Percentiles rank a stretch among this genome's conserved stretches.
Conservation (phyloP, 1,140 invertebrate genomes). For the Pinna nobilis region DNA sequence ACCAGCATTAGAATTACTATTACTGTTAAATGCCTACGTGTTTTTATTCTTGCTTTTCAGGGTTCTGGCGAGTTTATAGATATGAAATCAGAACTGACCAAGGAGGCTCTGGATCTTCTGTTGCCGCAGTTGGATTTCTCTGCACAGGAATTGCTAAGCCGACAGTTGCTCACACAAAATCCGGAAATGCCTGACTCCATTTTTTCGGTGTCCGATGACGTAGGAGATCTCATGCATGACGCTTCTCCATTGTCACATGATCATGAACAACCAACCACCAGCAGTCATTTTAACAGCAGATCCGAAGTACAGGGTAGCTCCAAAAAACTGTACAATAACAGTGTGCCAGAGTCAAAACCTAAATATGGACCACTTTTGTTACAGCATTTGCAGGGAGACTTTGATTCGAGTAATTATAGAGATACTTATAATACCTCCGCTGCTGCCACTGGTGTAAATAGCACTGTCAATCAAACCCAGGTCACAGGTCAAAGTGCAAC, state of each 20-base stretch:
- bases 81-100: constrained; percentile 16
- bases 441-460: not conserved
- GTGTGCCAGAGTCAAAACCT: not conserved
- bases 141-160: constrained; percentile 8
- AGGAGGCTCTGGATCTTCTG: constrained; percentile 16
- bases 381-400: constrained; percentile 13
- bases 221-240: too few relatives aligned
- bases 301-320: not conserved
- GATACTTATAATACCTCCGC: not conserved
- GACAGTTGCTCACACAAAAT: constrained; percentile 12
- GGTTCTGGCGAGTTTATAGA: not conserved
- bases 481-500: not conserved
- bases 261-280: not conserved
- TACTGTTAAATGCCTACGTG: too few relatives aligned
- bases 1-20: too few relatives aligned
- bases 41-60: not conserved
- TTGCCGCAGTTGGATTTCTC: constrained; percentile 10
- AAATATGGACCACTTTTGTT: constrained; percentile 5
- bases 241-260: not conserved
- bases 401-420: not conserved
- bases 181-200: constrained; percentile 23
- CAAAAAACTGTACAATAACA: not conserved
- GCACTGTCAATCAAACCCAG: too few relatives aligned
- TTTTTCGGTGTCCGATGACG: constrained; percentile 1
- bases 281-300: not conserved